A percentile compares a stretch with the other conserved stretches of the same genome.
Evolutionary conservation across 2,113 vertebrate species (phyloP).

Genomic region (Rallus limicola): DNA sequence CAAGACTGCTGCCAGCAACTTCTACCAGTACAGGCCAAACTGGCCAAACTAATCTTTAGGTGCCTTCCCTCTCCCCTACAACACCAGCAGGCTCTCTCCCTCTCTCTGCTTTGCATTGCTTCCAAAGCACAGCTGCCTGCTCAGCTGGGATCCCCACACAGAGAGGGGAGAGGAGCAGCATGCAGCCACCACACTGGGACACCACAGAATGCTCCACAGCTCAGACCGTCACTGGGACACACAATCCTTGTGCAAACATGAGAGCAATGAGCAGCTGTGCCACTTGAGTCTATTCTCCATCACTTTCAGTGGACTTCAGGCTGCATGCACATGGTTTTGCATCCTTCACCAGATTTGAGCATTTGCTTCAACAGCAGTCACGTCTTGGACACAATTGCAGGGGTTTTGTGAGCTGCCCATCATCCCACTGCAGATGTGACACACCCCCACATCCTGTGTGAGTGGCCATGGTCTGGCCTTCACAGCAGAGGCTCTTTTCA

Average conservation of each 20-base stretch:
- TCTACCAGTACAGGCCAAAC: background rate
- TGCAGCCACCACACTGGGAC: background rate
- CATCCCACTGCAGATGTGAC: background rate
- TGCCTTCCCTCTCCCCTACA: background rate
- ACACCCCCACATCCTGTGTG: rapidly evolving
- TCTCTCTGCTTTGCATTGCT: background rate
- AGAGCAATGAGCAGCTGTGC: background rate
- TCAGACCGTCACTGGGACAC: background rate
- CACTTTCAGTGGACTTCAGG: background rate
- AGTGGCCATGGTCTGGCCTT: background rate
- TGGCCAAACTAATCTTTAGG: rapidly evolving
- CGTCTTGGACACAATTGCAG: background rate
- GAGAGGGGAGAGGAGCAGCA: background rate
- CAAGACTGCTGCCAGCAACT: background rate
- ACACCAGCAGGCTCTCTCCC: background rate
- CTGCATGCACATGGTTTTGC: background rate
- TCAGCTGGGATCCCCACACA: background rate
- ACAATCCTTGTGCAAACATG: rapidly evolving
- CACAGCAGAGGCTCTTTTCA: background rate
- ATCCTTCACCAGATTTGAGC: background rate
- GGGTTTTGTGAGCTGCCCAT: background rate
- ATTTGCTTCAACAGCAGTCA: background rate
- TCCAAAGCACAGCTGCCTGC: background rate
- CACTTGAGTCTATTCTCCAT: background rate
- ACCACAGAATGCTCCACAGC: rapidly evolving